A percentile compares a stretch with the other conserved stretches of the same genome.
phyloP scores from a whole-genome alignment of 2,797 vertebrate genomes.

The Aselliscus stoliczkanus region DNA sequence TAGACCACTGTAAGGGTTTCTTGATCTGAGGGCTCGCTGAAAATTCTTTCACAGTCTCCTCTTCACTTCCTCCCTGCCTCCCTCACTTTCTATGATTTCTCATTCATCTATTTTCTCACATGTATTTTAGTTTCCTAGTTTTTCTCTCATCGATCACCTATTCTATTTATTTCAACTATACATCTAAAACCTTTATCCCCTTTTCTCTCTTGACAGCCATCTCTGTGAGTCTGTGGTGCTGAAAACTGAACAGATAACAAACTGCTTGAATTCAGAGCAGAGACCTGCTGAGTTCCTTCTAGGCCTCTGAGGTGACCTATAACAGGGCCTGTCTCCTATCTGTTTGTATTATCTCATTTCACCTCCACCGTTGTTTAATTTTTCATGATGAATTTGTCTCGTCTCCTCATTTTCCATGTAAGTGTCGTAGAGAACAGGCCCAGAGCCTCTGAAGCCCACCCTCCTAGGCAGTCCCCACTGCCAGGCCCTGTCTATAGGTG shows the following conservation, averaged over 20 bases:
- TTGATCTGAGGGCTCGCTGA: rapidly evolving
- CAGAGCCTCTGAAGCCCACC: not conserved
- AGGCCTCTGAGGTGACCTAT: not conserved
- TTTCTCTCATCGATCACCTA: not conserved
- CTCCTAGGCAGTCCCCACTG: not conserved
- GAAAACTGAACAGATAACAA: not conserved
- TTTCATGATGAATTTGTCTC: not conserved
- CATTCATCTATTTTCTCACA: not conserved
- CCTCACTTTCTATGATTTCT: not conserved
- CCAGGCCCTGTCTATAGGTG: not conserved
- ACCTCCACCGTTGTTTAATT: not conserved
- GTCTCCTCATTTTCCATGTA: not conserved
- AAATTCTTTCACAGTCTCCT: not conserved
- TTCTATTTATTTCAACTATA: not conserved
- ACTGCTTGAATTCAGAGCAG: not conserved
- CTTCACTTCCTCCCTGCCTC: rapidly evolving
- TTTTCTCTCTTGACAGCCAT: not conserved
- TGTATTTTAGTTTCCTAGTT: not conserved
- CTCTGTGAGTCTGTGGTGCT: not conserved
- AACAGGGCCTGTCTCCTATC: not conserved
- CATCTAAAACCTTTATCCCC: not conserved
- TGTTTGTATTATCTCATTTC: not conserved
- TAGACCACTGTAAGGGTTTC: not conserved
- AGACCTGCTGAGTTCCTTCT: not conserved
- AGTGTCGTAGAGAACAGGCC: not conserved